Evolutionary conservation across 2,113 vertebrate species (phyloP).

Genomic region (Apodemus sylvaticus): DNA sequence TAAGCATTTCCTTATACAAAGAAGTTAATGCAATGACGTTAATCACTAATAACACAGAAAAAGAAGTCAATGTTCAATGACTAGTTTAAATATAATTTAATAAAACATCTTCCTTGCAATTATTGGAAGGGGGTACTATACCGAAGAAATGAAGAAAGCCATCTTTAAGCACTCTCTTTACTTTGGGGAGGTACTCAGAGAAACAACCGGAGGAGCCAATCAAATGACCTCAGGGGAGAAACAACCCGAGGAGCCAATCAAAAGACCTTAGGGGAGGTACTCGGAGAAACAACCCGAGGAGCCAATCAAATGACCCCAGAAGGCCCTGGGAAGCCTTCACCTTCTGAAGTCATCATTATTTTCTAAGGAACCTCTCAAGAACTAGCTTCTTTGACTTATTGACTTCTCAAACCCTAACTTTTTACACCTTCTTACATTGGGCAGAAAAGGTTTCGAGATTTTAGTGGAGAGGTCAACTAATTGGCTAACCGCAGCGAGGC

Average conservation of each 20-base stretch:
- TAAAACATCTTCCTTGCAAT: constrained; percentile 40
- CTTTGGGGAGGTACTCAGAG: background rate
- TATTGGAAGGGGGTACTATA: constrained; percentile 10
- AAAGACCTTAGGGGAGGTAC: background rate
- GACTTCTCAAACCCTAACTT: constrained; percentile 41
- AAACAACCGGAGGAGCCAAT: no score
- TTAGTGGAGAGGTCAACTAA: constrained; percentile 26
- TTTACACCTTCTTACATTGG: background rate
- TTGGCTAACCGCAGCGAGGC: background rate
- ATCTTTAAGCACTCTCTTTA: background rate
- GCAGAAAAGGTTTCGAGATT: constrained; percentile 30
- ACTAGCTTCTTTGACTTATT: background rate
- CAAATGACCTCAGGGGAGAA: no score
- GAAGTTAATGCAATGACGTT: background rate
- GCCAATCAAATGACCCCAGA: background rate
- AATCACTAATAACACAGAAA: constrained; percentile 12
- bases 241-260: no score
- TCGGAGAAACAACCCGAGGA: background rate
- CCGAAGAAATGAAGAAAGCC: constrained; percentile 19
- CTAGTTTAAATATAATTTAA: constrained; percentile 42
- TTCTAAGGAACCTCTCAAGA: constrained; percentile 38
- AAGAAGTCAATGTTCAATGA: constrained; percentile 5
- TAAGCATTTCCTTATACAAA: constrained; percentile 49
- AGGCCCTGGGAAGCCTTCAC: background rate
- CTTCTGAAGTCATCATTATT: constrained; percentile 20